These are phyloP conservation scores for Cyclophora punctaria DNA, from an alignment of 2,888 invertebrate genomes.

Conservation along the genomic window DNA sequence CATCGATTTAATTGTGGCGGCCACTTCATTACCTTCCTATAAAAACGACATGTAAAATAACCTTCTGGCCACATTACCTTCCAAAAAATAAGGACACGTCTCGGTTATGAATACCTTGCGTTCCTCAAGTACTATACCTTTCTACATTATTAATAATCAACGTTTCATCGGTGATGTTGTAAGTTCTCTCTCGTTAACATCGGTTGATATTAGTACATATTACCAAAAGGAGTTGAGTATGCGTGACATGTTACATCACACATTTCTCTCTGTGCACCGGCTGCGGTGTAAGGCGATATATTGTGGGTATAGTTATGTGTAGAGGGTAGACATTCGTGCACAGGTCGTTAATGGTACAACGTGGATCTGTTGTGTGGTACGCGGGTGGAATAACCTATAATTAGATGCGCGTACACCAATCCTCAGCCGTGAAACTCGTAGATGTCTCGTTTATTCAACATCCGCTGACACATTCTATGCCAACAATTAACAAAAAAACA, in stretches of 20 bases:
- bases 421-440: constrained; percentile 50
- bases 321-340: constrained; percentile 55
- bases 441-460: constrained; percentile 54
- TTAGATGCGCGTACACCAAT: constrained; percentile 69
- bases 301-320: constrained; percentile 26
- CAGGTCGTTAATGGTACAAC: constrained; percentile 64
- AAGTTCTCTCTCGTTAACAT: too few species aligned
- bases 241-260: constrained; percentile 49
- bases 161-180: too few species aligned
- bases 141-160: too few species aligned
- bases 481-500: constrained; percentile 20
- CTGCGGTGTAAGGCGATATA: constrained; percentile 30
- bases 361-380: constrained; percentile 64
- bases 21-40: constrained; percentile 57
- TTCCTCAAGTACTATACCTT: too few species aligned
- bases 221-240: constrained; percentile 28
- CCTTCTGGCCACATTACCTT: too few species aligned
- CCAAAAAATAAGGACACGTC: too few species aligned
- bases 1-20: constrained; percentile 66
- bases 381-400: constrained; percentile 72
- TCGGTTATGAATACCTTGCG: too few species aligned
- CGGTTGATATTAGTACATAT: too few species aligned
- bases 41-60: constrained; percentile 36
- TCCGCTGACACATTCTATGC: constrained; percentile 42
- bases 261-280: constrained; percentile 33